phyloP scores from a whole-genome alignment of 2,888 invertebrate species.

The Cheilosia soror region DNA sequence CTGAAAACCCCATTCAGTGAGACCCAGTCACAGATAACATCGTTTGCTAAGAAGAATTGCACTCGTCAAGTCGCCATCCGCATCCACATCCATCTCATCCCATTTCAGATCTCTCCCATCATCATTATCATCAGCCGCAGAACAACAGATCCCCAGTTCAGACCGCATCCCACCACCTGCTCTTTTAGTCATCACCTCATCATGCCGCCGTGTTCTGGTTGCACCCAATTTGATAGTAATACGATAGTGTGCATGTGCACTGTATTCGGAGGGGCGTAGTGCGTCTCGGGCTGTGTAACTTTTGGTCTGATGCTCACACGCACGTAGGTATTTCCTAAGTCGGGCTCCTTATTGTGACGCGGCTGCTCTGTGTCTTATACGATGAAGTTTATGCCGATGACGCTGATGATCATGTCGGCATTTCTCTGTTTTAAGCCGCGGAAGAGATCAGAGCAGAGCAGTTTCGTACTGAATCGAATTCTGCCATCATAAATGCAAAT shows the following conservation, averaged over 20 bases:
- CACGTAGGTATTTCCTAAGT: conserved; percentile 66
- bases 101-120: conserved; percentile 53
- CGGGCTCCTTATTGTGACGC: conserved; percentile 46
- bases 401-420: conserved; percentile 72
- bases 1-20: conserved; percentile 58
- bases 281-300: conserved; percentile 55
- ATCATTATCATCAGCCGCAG: conserved; percentile 56
- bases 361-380: conserved; percentile 19
- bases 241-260: conserved; percentile 64
- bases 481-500: conserved; percentile 76
- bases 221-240: conserved; percentile 75
- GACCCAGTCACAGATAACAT: conserved; percentile 55
- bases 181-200: conserved; percentile 35
- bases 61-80: conserved; percentile 59
- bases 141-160: conserved; percentile 23
- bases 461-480: conserved; percentile 74
- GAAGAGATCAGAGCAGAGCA: conserved; percentile 73
- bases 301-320: conserved; percentile 59
- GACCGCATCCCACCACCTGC: background rate
- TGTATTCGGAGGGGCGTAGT: conserved; percentile 66
- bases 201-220: conserved; percentile 61
- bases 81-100: conserved; percentile 58
- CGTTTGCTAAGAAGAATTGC: conserved; percentile 54
- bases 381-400: conserved; percentile 55
- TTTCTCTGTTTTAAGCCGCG: conserved; percentile 61